Percentiles rank a stretch among this genome's conserved stretches.
These are phyloP conservation scores for Agrypnus murinus DNA, from an alignment of 2,888 invertebrate species.

Conservation along the genomic window DNA sequence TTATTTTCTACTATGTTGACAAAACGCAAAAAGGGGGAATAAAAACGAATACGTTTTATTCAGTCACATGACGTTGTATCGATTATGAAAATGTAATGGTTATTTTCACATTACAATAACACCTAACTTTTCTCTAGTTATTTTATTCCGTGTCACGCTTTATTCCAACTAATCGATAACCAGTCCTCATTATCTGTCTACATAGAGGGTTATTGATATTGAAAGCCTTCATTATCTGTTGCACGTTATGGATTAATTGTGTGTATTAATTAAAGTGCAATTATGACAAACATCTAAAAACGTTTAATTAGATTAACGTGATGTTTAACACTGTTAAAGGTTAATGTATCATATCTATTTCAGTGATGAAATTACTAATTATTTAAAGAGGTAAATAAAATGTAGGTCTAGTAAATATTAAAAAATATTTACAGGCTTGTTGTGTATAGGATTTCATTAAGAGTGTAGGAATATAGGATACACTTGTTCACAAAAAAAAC, in stretches of 20 bases:
- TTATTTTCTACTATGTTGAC: conserved; percentile 3
- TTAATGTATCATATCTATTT: too few relatives aligned
- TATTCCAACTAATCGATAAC: too few relatives aligned
- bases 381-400: too few relatives aligned
- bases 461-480: too few relatives aligned
- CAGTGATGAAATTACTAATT: too few relatives aligned
- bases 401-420: too few relatives aligned
- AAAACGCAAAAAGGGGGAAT: conserved; percentile 1
- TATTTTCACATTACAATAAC: conserved; percentile 26
- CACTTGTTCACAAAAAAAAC: too few relatives aligned
- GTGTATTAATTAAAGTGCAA: not conserved
- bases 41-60: conserved; percentile 3
- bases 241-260: not conserved
- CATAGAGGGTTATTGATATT: not conserved
- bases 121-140: not conserved
- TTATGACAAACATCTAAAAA: not conserved
- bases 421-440: too few relatives aligned
- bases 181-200: too few relatives aligned
- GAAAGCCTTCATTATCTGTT: conserved; percentile 8
- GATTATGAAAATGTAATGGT: conserved; percentile 28
- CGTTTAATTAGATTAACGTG: too few relatives aligned
- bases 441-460: too few relatives aligned
- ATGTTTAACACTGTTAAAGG: too few relatives aligned
- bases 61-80: conserved; percentile 15
- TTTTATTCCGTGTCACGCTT: conserved; percentile 14